phyloP scores from a whole-genome alignment of 2,888 invertebrate species.

The Cephus spinipes region DNA sequence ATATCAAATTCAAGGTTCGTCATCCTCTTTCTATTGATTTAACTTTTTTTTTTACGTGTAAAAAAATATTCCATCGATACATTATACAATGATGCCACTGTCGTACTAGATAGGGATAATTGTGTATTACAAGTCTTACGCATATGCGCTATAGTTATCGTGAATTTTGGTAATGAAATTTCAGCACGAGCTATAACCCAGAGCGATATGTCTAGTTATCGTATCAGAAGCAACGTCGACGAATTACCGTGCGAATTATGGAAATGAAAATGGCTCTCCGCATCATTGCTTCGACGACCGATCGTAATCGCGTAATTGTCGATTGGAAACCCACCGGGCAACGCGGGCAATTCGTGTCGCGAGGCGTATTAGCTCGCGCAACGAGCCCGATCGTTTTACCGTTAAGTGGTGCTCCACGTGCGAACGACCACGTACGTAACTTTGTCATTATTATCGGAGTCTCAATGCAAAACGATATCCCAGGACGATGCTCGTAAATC shows the following conservation, averaged over 20 bases:
- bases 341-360: conserved; percentile 27
- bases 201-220: neutral
- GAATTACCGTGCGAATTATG: conserved; percentile 39
- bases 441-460: neutral
- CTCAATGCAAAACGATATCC: neutral
- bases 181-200: neutral
- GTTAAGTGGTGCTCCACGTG: conserved; percentile 1
- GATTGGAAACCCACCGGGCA: conserved; percentile 25
- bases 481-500: neutral
- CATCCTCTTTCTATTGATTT: neutral
- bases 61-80: neutral
- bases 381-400: conserved; percentile 1
- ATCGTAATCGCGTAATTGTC: conserved; percentile 46
- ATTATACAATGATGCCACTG: neutral
- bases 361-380: conserved; percentile 15
- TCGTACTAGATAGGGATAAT: neutral
- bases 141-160: neutral
- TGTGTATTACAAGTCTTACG: neutral
- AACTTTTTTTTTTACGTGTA: neutral
- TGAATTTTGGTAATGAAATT: neutral
- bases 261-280: conserved; percentile 40
- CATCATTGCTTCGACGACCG: conserved; percentile 36
- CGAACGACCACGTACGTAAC: neutral
- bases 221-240: conserved; percentile 8
- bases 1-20: neutral